Conservation (phyloP, 2,797 vertebrate species). For the Tapirus indicus region DNA sequence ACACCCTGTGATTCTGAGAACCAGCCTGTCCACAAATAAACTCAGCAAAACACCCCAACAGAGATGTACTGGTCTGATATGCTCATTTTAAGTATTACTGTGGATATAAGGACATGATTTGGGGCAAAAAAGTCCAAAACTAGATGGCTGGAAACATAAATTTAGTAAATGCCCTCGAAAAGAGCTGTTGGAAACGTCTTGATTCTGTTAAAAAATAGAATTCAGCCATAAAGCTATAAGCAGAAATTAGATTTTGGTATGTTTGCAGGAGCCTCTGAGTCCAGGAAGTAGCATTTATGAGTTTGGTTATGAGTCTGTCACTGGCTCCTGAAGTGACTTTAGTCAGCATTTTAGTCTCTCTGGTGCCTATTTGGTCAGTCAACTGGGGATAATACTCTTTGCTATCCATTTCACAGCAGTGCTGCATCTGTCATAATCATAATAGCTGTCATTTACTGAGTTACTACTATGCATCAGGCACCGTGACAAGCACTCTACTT, state of each 20-base stretch:
- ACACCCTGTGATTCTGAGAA: background rate
- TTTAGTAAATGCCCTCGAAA: slow-evolving; percentile 36
- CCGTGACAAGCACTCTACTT: background rate
- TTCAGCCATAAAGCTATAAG: background rate
- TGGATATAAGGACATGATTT: background rate
- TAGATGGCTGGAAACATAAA: background rate
- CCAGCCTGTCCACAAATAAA: background rate
- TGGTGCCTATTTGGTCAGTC: background rate
- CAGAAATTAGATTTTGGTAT: slow-evolving; percentile 45
- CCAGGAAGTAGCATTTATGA: slow-evolving; percentile 41
- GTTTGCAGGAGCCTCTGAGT: slow-evolving; percentile 9
- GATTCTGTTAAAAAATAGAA: slow-evolving; percentile 52
- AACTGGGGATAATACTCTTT: background rate
- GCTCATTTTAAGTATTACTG: background rate
- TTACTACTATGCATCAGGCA: background rate
- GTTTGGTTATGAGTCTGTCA: slow-evolving; percentile 44
- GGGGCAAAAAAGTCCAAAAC: background rate
- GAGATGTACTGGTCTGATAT: background rate
- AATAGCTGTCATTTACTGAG: background rate
- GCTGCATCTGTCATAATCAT: background rate
- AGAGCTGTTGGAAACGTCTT: slow-evolving; percentile 5
- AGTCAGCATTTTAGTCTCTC: background rate
- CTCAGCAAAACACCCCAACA: background rate
- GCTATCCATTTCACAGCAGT: background rate
- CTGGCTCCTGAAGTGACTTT: background rate